These are phyloP conservation scores for Dendrolimus punctatus DNA, from an alignment of 1,140 invertebrate genomes.

Conservation along the genomic window DNA sequence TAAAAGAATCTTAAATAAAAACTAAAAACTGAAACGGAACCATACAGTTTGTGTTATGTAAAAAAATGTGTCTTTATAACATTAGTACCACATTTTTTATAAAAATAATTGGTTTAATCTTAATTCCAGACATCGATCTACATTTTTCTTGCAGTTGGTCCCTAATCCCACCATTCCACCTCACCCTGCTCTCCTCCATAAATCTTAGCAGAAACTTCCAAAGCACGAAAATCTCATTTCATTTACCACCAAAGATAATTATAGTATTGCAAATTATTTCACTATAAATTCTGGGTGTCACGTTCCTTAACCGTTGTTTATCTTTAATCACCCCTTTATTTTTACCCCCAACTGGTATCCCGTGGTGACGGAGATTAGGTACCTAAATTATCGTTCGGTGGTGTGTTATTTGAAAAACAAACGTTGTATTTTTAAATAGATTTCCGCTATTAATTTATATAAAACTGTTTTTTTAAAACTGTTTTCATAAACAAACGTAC, in stretches of 20 bases:
- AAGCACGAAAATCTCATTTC: slow-evolving; percentile 45
- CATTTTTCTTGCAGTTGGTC: no score
- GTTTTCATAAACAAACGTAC: no score
- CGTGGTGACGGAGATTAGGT: slow-evolving; percentile 32
- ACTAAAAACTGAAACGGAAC: no score
- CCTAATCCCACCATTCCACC: no score
- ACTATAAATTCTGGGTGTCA: slow-evolving; percentile 20
- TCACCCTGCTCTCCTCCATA: slow-evolving; percentile 5
- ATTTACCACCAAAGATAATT: slow-evolving; percentile 54
- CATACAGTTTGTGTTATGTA: no score
- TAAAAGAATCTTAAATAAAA: no score
- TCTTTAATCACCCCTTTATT: slow-evolving; percentile 63
- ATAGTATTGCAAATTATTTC: slow-evolving; percentile 62
- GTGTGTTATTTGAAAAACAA: slow-evolving; percentile 32
- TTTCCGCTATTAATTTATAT: no score
- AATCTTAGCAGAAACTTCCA: slow-evolving; percentile 28
- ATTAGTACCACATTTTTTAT: no score
- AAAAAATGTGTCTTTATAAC: no score
- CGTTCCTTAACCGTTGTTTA: slow-evolving; percentile 53
- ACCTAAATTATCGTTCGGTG: slow-evolving; percentile 40
- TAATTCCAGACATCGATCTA: no score
- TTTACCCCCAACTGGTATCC: slow-evolving; percentile 32
- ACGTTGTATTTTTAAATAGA: not conserved
- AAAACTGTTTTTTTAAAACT: no score
- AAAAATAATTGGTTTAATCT: no score